These are phyloP conservation scores for pig (Sus scrofa) DNA, from an alignment of 2,113 vertebrate species.

Conservation along the genomic window T2T-Sscrofa CM000818.6:66627001-66627500, in stretches of 20 bases:
- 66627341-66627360: neutral
- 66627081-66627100: conserved; percentile 44
- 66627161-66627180: neutral
- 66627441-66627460: conserved; percentile 45
- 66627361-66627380: too few species aligned
- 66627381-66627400: conserved; percentile 33
- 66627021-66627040: conserved; percentile 78
- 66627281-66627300: conserved; percentile 34
- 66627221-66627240: neutral
- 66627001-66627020: conserved; percentile 76
- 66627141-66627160: conserved; percentile 41
- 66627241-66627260: conserved; percentile 46
- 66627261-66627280: neutral
- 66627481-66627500: conserved; percentile 62
- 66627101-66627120: conserved; percentile 54
- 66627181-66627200: neutral
- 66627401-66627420: conserved; percentile 63
- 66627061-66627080: conserved; percentile 74
- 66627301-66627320: conserved; percentile 3
- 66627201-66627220: neutral
- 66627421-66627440: conserved; percentile 39
- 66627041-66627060: conserved; percentile 60
- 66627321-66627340: neutral
- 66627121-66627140: conserved; percentile 52
- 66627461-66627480: neutral